Evolutionary conservation across 2,113 vertebrate genomes (phyloP), one percentile per base, ranked within the genome.

Genomic region (Lontra canadensis): DNA sequence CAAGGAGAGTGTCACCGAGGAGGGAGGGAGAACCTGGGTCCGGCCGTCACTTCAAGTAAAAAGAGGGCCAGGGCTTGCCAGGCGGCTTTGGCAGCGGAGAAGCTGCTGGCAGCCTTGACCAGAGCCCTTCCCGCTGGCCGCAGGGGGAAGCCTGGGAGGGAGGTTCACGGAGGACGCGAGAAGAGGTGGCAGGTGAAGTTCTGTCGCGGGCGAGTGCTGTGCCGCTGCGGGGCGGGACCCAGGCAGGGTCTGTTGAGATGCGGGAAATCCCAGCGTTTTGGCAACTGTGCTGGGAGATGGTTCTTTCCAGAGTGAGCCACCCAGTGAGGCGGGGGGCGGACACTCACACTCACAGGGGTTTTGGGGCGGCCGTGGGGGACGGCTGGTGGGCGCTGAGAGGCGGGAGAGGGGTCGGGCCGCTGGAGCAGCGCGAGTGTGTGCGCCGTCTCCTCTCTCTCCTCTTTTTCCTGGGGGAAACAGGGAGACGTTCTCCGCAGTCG

Each of bases 181-280:
- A 44, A 71, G 79, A 69, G 29, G 42, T 8, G 0, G 7, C 39
- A 29, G 18, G 25, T 21, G 11, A 57, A 21, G 44, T 29, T 57
- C 42, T 69, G 4, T 42, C 1, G 0, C 9, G 2, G 21, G 69
- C 34, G 23, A n/a, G 73, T 44, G 92, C 13, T 21, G 4, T 4
- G 6, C 13, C 2, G 0, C 49, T 79, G 57, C 5, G 21, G 55
- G 44, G 39, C 25, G 82, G 87, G 44, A 34, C 15, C 34, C 23
- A 59, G 42, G 52, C 61, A 55, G 61, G 23, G 44, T 79, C n/a
- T 83, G 63, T 26, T 63, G 52, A 63, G 71, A 18, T 69, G 84
- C 69, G 29, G 49, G 44, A 81, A 92, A 25, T 29, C 2, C 12
- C 10, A 31, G 42, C 20, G 20, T 59, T 90, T 69, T 49, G 79